Base-by-base conservation (phyloP, 2,888 invertebrate species). In the Dione vanillae region DNA sequence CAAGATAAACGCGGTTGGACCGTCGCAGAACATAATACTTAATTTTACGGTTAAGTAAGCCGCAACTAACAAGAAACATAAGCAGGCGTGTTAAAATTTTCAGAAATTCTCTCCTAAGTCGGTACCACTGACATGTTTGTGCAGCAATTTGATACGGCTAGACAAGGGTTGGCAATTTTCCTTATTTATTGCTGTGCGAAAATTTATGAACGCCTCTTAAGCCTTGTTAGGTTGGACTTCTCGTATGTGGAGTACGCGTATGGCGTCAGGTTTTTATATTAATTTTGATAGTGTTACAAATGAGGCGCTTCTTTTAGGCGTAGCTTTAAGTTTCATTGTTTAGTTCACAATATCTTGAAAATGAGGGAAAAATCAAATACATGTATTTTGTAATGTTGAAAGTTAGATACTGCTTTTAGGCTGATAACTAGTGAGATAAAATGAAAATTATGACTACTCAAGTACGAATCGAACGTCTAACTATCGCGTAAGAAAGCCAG, bases 81-180 rank as follows among this genome's bases (percentile, higher is more conserved):
- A 70, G 54, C 16, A 37, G 45, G 37, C 35, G 41, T 19, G 16
- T 45, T 67, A 71, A 71, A 71, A 75, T 71, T 75, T 75, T 73
- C 71, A 64, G 67, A 69, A 67, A 64, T 43, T 66, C 61, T 67
- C 43, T 40, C 69, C 43, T 64, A 72, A 27, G 27, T 27, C 2
- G 27, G 72, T 72, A 75, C 71, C 43, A 67, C 74, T 80, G 84
- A 82, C 82, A 80, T 82, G 77, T 81, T 79, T 79, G 79, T 82
- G 78, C 78, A 81, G 81, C 85, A 85, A 87, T 88, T 87, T 88
- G 88, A 89, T 86, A 88, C 84, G 79, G 75, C 78, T 80, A 85
- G 88, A 89, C 90, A 87, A 76, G 89, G 89, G 88, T 87, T 85
- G 86, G 88, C 89, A 86, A 89, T 90, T 88, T 85, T 81, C 88